phyloP scores from a whole-genome alignment of 1,140 invertebrate species.

The Lepidurus arcticus region DNA sequence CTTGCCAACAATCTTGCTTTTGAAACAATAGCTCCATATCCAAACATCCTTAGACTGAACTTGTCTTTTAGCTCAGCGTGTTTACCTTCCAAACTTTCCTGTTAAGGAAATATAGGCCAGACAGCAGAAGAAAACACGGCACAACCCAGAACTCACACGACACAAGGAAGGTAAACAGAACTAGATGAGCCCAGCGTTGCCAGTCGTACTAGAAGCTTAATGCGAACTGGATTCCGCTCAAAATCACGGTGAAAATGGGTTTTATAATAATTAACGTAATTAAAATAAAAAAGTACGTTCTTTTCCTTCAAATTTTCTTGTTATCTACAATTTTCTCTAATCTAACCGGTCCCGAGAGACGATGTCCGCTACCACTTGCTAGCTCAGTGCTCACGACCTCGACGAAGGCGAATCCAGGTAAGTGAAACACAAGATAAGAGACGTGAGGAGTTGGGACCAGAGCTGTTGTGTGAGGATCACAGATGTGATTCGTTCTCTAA shows the following conservation, averaged over 20 bases:
- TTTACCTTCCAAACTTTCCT: not conserved
- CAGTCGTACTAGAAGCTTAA: not conserved
- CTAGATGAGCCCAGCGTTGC: conserved; percentile 3
- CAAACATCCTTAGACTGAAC: not conserved
- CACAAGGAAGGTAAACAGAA: conserved; percentile 14
- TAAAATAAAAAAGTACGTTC: too few relatives aligned
- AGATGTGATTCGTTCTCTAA: not conserved
- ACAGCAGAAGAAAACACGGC: conserved; percentile 4
- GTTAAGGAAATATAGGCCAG: conserved; percentile 7
- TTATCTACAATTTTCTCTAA: not conserved
- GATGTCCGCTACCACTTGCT: conserved; percentile 5
- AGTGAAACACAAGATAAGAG: not conserved
- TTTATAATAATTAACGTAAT: too few relatives aligned
- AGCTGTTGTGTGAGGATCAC: not conserved
- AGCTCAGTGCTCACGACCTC: conserved; percentile 7
- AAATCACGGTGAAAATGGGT: not conserved
- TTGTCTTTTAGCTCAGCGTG: not conserved
- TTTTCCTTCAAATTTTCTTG: not conserved
- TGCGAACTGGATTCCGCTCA: not conserved
- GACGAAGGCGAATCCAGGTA: not conserved
- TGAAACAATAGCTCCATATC: not conserved
- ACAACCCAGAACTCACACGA: conserved; percentile 6
- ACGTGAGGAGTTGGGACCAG: not conserved
- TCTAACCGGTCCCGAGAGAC: not conserved
- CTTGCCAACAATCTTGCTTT: not conserved